Conservation (phyloP, 2,113 vertebrate genomes). For the Cheirogaleus medius region DNA sequence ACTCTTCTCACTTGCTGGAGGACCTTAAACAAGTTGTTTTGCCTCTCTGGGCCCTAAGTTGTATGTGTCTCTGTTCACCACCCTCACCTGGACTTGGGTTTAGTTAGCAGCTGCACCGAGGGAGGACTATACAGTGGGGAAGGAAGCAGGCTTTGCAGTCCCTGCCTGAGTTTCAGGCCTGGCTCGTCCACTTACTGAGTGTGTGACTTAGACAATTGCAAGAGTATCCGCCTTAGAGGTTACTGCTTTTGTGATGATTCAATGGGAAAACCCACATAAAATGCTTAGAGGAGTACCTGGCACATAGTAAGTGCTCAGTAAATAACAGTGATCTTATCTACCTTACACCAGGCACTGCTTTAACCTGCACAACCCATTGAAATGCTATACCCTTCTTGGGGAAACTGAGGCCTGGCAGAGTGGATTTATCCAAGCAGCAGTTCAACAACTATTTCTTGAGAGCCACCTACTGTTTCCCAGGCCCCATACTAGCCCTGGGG, state of each 20-base stretch:
- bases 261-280: not conserved
- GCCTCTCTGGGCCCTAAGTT: not conserved
- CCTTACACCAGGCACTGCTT: not conserved
- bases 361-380: not conserved
- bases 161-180: not conserved
- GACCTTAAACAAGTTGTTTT: not conserved
- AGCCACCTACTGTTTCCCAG: not conserved
- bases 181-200: not conserved
- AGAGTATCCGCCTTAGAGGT: not conserved
- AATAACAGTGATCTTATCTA: not conserved
- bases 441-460: not conserved
- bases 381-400: not conserved
- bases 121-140: fast-evolving
- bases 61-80: not conserved
- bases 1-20: not conserved
- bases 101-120: not conserved
- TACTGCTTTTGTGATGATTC: not conserved
- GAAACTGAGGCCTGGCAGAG: not conserved
- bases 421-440: not conserved
- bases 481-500: not conserved
- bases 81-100: not conserved
- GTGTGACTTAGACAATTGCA: not conserved
- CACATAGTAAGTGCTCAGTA: not conserved
- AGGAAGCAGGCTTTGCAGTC: not conserved
- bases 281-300: not conserved